Evolutionary conservation across 2,888 invertebrate genomes (phyloP), one percentile per base, ranked within the genome.

Genomic region (Phasia obesa): DNA sequence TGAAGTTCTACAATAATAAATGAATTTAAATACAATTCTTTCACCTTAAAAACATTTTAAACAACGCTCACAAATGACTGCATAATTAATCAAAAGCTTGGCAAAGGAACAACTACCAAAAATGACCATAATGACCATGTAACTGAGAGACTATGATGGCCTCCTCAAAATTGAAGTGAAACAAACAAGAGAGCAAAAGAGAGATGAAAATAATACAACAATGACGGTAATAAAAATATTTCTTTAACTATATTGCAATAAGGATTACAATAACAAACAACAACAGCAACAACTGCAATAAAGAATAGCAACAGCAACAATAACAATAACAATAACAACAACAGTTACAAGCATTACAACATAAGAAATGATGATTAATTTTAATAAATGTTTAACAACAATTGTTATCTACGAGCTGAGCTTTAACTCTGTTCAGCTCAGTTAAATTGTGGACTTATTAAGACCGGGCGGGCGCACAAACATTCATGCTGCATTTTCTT

Each of bases 381-480:
- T 89, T 86, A 88, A 89, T 88, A 88, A 88, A 88, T 88, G 83
- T 87, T 86, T 85, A 86, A 88, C 87, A 87, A 86, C 87, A 82
- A 85, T 81, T 84, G 64, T 59, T 15, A 23, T 27, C 35, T 42
- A 7, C 27, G 7, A 51, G 19, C n/a, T 44, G 53, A 69, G 44
- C 35, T 47, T 19, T 17, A 57, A 47, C 57, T 35, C 42, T 5
- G 21, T 17, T 21, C 17, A 35, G 19, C 35, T 53, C 27, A 44
- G 7, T 35, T 31, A 17, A 47, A 55, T 15, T 35, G 17, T 17
- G 42, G 31, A 38, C 23, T 19, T 38, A 59, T 38, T 13, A 49
- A 55, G 31, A 25, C n/a, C 49, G 79, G 75, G 84, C 49, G 79
- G 75, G 84, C 59, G 55, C 86, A 79, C 84, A 86, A 55, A 53